Evolutionary conservation across 1,140 invertebrate species (phyloP).

Genomic region (Papilio helenus): DNA sequence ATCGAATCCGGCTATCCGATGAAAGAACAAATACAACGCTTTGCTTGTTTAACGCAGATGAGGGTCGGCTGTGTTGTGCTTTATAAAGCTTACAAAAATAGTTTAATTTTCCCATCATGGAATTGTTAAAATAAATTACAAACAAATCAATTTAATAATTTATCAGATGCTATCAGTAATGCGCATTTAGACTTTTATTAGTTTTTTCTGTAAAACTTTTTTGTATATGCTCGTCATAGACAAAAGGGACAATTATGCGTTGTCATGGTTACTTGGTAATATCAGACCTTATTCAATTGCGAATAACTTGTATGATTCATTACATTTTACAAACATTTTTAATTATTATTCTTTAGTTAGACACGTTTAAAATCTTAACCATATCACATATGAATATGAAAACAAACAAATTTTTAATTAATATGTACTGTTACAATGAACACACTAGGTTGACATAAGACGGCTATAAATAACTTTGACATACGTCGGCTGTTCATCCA

Average conservation of each 20-base stretch:
- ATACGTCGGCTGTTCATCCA: neutral
- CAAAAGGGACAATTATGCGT: no score
- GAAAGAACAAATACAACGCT: neutral
- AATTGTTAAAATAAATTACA: neutral
- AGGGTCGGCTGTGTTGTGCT: slow-evolving; percentile 11
- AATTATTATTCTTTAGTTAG: no score
- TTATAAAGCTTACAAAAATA: neutral
- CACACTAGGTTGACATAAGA: neutral
- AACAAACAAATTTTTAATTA: neutral
- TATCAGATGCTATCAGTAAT: neutral
- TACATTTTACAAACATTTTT: no score
- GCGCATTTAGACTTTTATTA: neutral
- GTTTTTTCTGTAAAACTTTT: neutral
- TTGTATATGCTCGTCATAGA: no score
- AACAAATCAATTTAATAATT: no score
- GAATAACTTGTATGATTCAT: no score
- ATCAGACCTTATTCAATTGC: no score
- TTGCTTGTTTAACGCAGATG: slow-evolving; percentile 2
- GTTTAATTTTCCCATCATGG: neutral
- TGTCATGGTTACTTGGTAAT: no score
- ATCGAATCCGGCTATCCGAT: slow-evolving; percentile 10
- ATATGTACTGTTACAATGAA: neutral
- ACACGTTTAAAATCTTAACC: no score
- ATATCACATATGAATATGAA: no score
- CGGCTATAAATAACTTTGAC: slow-evolving; percentile 9